Base-by-base conservation (phyloP, 1,140 invertebrate species). In the Drosophila punjabiensis region DNA sequence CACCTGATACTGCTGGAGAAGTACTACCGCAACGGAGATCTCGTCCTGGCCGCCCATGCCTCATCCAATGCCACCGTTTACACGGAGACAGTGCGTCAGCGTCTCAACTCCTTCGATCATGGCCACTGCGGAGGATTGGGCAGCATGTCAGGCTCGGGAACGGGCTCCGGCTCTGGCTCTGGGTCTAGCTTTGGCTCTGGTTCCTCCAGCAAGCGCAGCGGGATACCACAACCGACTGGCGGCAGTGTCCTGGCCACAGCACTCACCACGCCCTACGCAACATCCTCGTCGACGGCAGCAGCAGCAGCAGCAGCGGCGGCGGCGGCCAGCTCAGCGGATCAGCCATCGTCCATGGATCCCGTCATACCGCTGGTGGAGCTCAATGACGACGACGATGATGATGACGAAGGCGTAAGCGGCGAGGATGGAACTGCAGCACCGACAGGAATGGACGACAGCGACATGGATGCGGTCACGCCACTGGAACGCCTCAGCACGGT, bases 1-100 rank as follows among this genome's bases (percentile, higher is more conserved):
- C 97, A 98, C 93, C 92, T 98, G 8, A 96, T 97, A 48, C 94
- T 98, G 2, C 85, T 97, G 64, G 97, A 98, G 68, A 97, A 97
- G 86, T 97, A 97, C 92, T 97, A 96, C 73, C 94, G 95, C 47
- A 96, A 95, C 71, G 97, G 97, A 7, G 96, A 97, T 81, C 89
- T 98, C 9, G 94, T 96, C 2, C 91, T 97, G 35, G 95, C 96
- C 1, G 95, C 95, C 2, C 96, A 95, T 67, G 96, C 97, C 0
- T 95, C 95, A 16, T 95, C 95, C 14, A 96, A 96, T 82, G 96
- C 96, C 0, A 94, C 95, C 0, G 96, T 95, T 59, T 98, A 98
- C 79, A 96, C 96, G 18, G 96, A 96, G 53, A 96, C 96, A 10
- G 96, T 97, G 5, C 96, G 96, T 78, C 97, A 96, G 90, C 94